Evolutionary conservation across 1,140 invertebrate genomes (phyloP).

Genomic region (Pristionchus pacificus): DNA sequence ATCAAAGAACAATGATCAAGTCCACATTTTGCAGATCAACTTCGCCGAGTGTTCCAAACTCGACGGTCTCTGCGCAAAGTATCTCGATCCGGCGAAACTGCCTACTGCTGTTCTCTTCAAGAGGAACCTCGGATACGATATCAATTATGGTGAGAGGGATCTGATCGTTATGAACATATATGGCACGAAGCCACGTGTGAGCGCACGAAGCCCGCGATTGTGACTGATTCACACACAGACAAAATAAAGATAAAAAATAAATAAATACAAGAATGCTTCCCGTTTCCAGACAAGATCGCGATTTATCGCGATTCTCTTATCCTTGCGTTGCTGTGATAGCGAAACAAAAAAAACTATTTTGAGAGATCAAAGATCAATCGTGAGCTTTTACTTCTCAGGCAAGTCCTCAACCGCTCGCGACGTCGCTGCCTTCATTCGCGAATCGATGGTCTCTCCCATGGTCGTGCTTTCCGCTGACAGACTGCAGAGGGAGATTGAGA

Average conservation of each 20-base stretch:
- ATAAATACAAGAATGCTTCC: too few relatives aligned
- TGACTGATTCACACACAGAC: too few relatives aligned
- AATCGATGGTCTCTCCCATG: constrained; percentile 67
- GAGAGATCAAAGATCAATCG: too few relatives aligned
- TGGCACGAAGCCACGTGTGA: constrained; percentile 3
- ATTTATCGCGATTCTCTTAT: too few relatives aligned
- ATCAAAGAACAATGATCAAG: too few relatives aligned
- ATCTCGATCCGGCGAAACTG: constrained; percentile 63
- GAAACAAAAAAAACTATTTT: too few relatives aligned
- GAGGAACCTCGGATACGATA: constrained; percentile 68
- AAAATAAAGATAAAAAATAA: too few relatives aligned
- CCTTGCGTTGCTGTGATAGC: too few relatives aligned
- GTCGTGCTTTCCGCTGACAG: constrained; percentile 67
- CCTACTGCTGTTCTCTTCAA: constrained; percentile 71
- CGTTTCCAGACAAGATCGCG: too few relatives aligned
- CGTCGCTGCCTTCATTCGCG: constrained; percentile 68
- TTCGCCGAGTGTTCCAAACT: constrained; percentile 66
- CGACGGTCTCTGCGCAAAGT: constrained; percentile 62
- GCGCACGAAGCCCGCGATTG: constrained; percentile 7
- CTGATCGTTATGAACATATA: too few relatives aligned
- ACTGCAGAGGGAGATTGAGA: constrained; percentile 57
- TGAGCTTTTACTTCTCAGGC: constrained; percentile 57
- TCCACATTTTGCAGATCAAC: constrained; percentile 22
- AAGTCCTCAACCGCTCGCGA: constrained; percentile 66
- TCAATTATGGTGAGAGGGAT: constrained; percentile 65